phyloP scores from a whole-genome alignment of 2,797 vertebrate species.

The Ptychobarbus kaznakovi region DNA sequence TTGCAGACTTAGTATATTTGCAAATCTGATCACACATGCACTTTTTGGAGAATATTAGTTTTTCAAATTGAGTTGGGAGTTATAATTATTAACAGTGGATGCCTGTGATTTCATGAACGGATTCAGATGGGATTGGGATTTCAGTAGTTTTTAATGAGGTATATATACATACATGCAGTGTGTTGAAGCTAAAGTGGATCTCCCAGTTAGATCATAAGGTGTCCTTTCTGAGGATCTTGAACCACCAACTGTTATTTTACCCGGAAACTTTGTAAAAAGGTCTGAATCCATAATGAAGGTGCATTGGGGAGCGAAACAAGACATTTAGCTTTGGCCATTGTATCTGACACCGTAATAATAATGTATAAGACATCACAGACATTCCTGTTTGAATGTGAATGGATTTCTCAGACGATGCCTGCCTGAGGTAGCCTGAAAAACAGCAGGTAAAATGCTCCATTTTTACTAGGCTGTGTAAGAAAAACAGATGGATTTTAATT shows the following conservation, averaged over 20 bases:
- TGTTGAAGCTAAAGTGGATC: too few relatives aligned
- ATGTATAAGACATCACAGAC: background rate
- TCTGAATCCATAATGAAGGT: background rate
- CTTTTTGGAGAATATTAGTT: background rate
- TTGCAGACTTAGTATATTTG: background rate
- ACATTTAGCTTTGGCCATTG: background rate
- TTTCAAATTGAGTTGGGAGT: background rate
- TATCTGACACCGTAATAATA: background rate
- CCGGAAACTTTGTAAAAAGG: background rate
- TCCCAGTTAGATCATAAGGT: too few relatives aligned
- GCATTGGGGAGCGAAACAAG: background rate
- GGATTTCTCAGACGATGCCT: background rate
- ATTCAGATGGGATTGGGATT: background rate
- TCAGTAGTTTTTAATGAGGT: background rate
- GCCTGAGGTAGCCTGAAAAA: background rate
- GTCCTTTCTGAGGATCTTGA: too few relatives aligned
- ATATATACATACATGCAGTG: too few relatives aligned
- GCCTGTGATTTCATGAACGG: background rate
- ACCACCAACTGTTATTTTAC: background rate
- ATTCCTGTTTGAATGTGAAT: background rate
- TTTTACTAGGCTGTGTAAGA: background rate
- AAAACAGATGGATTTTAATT: conserved; percentile 12
- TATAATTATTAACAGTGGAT: background rate
- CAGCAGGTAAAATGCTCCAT: background rate
- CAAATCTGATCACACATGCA: background rate